phyloP scores from a whole-genome alignment of 2,113 vertebrate genomes.

The Antigone vipio region DNA sequence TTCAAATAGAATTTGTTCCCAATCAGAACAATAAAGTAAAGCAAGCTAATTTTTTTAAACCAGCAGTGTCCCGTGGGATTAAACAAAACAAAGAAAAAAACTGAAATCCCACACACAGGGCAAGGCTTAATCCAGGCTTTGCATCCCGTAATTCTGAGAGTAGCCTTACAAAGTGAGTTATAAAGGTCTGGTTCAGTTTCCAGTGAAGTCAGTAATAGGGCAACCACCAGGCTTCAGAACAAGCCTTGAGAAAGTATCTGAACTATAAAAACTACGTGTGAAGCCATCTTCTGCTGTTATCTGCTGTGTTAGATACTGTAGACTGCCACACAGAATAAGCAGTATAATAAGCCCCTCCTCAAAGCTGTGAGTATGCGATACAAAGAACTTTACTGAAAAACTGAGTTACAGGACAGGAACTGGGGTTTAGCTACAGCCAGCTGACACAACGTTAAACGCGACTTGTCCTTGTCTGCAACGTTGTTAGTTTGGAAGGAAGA shows the following conservation, averaged over 20 bases:
- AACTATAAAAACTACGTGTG: background rate
- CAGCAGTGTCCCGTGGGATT: rapidly evolving
- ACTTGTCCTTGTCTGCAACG: background rate
- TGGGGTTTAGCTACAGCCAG: background rate
- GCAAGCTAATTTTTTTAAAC: background rate
- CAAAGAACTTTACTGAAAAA: background rate
- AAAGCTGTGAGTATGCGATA: background rate
- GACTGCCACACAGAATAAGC: background rate
- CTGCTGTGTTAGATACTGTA: background rate
- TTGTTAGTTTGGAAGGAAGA: slow-evolving; percentile 8
- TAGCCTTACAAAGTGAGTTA: background rate
- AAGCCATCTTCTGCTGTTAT: background rate
- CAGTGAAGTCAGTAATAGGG: background rate
- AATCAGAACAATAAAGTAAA: background rate
- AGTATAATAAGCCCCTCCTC: background rate
- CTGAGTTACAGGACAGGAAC: background rate
- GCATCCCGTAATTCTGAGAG: background rate
- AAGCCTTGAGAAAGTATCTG: background rate
- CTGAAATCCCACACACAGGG: rapidly evolving
- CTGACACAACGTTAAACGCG: background rate
- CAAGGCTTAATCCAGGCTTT: background rate
- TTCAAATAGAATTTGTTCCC: background rate
- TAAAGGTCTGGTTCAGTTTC: background rate
- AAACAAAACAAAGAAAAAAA: background rate
- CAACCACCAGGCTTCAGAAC: background rate